phyloP scores from a whole-genome alignment of 2,113 vertebrate species.

The Sorex araneus region DNA sequence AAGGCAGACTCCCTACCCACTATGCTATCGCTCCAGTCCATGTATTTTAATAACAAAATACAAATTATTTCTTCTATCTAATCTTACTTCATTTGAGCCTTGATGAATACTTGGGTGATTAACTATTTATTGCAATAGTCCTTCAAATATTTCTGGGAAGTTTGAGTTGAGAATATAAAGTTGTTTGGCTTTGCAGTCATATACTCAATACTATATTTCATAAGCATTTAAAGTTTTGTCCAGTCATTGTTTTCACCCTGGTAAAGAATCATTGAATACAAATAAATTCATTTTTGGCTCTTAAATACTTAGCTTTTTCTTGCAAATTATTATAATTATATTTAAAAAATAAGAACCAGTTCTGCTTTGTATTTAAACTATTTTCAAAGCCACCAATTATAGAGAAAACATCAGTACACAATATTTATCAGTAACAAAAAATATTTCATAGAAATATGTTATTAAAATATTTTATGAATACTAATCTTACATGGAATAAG shows the following conservation, averaged over 20 bases:
- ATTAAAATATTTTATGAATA: constrained; percentile 29
- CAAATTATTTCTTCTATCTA: neutral
- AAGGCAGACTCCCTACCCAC: too few relatives aligned
- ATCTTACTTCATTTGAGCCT: neutral
- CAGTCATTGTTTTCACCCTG: neutral
- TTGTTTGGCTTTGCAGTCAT: constrained; percentile 8
- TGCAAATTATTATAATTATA: neutral
- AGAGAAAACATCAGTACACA: neutral
- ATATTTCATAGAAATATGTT: constrained; percentile 23
- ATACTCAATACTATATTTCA: neutral
- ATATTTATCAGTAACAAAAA: neutral
- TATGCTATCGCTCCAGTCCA: too few relatives aligned
- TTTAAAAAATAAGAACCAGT: neutral
- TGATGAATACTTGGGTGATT: neutral
- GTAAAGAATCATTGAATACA: constrained; percentile 6
- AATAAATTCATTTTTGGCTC: neutral
- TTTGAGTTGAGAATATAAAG: neutral
- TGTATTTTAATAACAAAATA: neutral
- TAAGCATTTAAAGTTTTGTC: neutral
- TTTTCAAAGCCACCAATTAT: neutral
- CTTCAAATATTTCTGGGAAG: neutral
- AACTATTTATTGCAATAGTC: neutral
- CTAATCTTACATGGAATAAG: neutral
- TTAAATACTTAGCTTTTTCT: neutral
- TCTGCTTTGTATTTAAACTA: neutral